Base-by-base conservation (phyloP, 1,140 invertebrate species). In the Caenorhabditis latens region DNA sequence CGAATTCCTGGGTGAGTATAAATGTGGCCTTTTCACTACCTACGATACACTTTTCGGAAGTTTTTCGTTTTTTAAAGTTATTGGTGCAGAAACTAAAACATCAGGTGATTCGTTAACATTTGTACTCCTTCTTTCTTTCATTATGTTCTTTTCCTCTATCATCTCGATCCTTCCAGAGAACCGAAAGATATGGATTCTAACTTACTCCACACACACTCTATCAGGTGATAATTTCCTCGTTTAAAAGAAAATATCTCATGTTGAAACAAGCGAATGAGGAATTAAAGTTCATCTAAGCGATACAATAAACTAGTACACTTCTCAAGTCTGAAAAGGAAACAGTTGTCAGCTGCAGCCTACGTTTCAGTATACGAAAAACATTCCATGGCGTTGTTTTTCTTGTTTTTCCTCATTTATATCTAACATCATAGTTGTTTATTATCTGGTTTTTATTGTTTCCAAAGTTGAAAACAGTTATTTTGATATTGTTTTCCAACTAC, bases 1-100 rank as follows among this genome's bases (percentile, higher is more conserved):
- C 71, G 53, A 13, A 46, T 79, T 11, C 71, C 71, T 2, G 71
- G 71, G 71, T 79, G 19, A 79, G 71, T 79, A 11, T 32, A 58
- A 1, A 53, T 53, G 50, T 13, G 32, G 32, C 32, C 32, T 32
- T 32, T 32, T 32, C 32, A 32, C 32, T 32, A 32, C 32, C 32
- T 32, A 32, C 32, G 32, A 32, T 1, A 2, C 32, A 32, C 32
- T 32, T 32, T 32, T 32, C 32, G 0, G 32, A 32, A 1, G 32
- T 32, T 32, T 32, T 32, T 32, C 32, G 32, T 32, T 32, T 32
- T 2, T 32, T 32, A 32, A 32, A 32, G 32, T 32, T 2, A 32
- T 32, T 32, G 32, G 32, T 32, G 32, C 32, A 13, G 5, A 63
- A 7, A 7, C 21, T 9, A 63, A 9, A 32, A 32, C 24, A 40